Base-by-base conservation (phyloP, 2,888 invertebrate genomes). In the Tenodera sinensis region DNA sequence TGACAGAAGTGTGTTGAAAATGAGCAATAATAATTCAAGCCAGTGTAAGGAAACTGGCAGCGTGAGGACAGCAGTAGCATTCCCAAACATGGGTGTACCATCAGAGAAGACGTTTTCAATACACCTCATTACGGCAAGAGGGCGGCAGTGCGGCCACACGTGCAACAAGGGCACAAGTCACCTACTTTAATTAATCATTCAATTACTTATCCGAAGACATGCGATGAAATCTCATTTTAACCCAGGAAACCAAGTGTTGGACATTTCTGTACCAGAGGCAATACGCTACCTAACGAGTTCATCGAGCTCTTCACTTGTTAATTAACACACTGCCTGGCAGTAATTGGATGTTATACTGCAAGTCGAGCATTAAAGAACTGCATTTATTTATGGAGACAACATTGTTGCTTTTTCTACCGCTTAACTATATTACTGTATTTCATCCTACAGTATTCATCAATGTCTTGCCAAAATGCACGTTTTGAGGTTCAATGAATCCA, bases 91-190 rank as follows among this genome's bases (percentile, higher is more conserved):
- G 54, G 54, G 0, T 71, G 54, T 71, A 71, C 54, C 15, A 25
- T 71, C 54, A 71, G 28, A 28, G 15, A 86, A 71, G 28, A 86
- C 25, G 54, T 71, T 86, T 86, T 86, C 86, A 86, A 86, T 86
- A 86, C 81, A 28, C 27, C 71, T 86, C 86, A 86, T 86, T 86
- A 86, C 86, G 54, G 20, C 86, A 86, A 30, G 86, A 71, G 28
- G 86, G 86, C 54, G 81, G 54, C 81, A 81, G 71, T 86, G 28
- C 54, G 71, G 54, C 6, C 42, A 28, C 71, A 47, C 47, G 27
- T 25, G 86, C 28, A 86, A 28, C n/a, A 86, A 25, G 14, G 86
- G 9, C 81, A 71, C 30, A 86, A 86, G 71, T 28, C 86, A 6
- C 54, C 2, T 71, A 71, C 54, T 71, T 71, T 71, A 71, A 86